Conservation (phyloP, 2,888 invertebrate species). For the Asteroscopus sphinx region DNA sequence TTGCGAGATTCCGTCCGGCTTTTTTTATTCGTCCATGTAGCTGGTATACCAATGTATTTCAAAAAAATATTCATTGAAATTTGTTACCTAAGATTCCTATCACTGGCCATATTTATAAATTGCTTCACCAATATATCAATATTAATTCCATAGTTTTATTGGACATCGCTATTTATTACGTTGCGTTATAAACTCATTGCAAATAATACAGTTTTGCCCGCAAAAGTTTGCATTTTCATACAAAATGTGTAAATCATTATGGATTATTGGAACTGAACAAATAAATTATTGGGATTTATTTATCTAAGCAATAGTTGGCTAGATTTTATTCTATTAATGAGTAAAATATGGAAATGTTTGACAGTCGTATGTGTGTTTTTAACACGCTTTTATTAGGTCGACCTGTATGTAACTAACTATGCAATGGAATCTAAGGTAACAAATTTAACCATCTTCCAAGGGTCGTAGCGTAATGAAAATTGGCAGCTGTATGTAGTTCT, state of each 20-base stretch:
- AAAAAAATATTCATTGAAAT: too few species aligned
- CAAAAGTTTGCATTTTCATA: slow-evolving; percentile 31
- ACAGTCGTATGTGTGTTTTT: background rate
- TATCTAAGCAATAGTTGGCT: background rate
- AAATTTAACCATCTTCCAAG: too few species aligned
- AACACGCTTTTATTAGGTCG: too few species aligned
- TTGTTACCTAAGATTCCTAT: slow-evolving; percentile 11
- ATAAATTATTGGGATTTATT: slow-evolving; percentile 11
- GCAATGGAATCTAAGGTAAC: too few species aligned
- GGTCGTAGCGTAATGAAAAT: too few species aligned
- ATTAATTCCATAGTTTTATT: slow-evolving; percentile 21
- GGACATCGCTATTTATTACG: slow-evolving; percentile 21
- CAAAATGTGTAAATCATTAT: slow-evolving; percentile 13
- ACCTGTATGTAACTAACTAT: too few species aligned
- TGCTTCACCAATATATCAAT: slow-evolving; percentile 17
- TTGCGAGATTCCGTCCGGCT: too few species aligned
- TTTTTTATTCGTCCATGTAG: too few species aligned
- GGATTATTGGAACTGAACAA: slow-evolving; percentile 19
- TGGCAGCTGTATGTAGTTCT: too few species aligned
- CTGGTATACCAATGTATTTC: too few species aligned
- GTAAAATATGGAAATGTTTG: background rate
- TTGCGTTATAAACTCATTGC: slow-evolving; percentile 5
- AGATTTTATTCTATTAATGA: slow-evolving; percentile 2
- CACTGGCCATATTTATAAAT: slow-evolving; percentile 2
- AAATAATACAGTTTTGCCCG: slow-evolving; percentile 11